Evolutionary conservation across 2,113 vertebrate genomes (phyloP).

Genomic region (Poeciliopsis prolifica): DNA sequence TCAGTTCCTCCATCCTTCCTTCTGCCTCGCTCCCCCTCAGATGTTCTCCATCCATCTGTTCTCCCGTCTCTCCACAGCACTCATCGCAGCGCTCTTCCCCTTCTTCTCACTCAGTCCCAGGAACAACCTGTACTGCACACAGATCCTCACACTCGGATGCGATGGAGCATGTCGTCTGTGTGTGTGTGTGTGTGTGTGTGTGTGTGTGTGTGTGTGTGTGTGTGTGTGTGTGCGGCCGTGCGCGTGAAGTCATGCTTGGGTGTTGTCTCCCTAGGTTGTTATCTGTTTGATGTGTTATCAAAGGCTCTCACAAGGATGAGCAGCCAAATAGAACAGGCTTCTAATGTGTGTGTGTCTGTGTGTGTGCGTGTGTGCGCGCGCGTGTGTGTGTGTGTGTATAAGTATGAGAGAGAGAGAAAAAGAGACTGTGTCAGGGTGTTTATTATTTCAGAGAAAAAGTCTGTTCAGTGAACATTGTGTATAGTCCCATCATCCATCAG

Average conservation of each 20-base stretch:
- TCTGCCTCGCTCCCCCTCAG: background rate
- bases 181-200: background rate
- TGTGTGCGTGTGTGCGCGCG: background rate
- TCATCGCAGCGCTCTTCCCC: conserved; percentile 29
- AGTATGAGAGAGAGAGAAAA: background rate
- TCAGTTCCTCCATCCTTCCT: background rate
- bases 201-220: background rate
- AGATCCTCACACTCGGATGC: conserved; percentile 16
- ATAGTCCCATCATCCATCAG: background rate
- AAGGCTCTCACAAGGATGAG: conserved; percentile 51
- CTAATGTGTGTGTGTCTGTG: background rate
- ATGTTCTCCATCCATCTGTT: conserved; percentile 57
- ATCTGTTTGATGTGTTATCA: conserved; percentile 71
- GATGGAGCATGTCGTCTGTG: background rate
- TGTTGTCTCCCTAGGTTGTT: conserved; percentile 45
- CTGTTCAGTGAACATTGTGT: conserved; percentile 1
- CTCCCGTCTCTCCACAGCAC: conserved; percentile 21
- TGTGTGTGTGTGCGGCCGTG: background rate
- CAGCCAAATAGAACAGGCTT: conserved; percentile 41
- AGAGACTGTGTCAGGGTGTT: background rate
- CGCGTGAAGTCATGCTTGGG: conserved; percentile 1
- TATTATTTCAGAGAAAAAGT: background rate
- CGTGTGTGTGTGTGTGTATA: background rate
- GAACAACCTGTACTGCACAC: conserved; percentile 39
- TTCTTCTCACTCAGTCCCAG: conserved; percentile 34